Conservation (phyloP, 2,113 vertebrate genomes). For the Leptobrachium ailaonicum region DNA sequence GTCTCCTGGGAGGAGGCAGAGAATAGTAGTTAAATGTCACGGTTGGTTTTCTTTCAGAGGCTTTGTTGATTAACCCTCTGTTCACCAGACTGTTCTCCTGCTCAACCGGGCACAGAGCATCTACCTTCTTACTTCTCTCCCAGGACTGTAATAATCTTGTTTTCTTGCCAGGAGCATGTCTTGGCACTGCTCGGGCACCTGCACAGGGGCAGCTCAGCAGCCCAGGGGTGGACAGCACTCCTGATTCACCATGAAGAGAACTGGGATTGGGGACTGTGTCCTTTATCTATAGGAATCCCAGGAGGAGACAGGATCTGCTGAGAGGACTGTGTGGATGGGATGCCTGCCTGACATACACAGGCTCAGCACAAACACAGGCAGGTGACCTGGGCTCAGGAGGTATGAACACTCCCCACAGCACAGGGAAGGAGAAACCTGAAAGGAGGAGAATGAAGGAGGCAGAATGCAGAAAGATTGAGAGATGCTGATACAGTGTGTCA, state of each 20-base stretch:
- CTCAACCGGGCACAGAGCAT: too few species aligned
- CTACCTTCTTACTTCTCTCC: too few species aligned
- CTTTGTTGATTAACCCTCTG: background rate
- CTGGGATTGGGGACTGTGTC: background rate
- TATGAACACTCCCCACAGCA: conserved; percentile 37
- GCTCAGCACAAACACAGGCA: conserved; percentile 33
- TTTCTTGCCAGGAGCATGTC: too few species aligned
- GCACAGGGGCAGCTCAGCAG: conserved; percentile 14
- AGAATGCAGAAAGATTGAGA: background rate
- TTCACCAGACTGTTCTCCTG: background rate
- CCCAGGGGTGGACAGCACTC: background rate
- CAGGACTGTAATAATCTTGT: too few species aligned
- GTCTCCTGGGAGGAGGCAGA: background rate
- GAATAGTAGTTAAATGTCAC: conserved; percentile 3
- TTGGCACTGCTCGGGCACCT: background rate
- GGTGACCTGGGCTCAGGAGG: conserved; percentile 22
- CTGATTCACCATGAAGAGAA: conserved; percentile 2
- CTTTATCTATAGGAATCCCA: background rate
- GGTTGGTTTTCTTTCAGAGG: background rate
- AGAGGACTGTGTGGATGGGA: background rate
- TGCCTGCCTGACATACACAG: background rate
- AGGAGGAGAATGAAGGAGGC: background rate
- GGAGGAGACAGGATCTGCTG: background rate
- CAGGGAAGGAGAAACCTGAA: conserved; percentile 18
- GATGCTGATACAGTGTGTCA: too few species aligned